phyloP scores from a whole-genome alignment of 30 jellyfish, hydroid and myxozoan species.

The Calvadosia cruxmelitensis region DNA sequence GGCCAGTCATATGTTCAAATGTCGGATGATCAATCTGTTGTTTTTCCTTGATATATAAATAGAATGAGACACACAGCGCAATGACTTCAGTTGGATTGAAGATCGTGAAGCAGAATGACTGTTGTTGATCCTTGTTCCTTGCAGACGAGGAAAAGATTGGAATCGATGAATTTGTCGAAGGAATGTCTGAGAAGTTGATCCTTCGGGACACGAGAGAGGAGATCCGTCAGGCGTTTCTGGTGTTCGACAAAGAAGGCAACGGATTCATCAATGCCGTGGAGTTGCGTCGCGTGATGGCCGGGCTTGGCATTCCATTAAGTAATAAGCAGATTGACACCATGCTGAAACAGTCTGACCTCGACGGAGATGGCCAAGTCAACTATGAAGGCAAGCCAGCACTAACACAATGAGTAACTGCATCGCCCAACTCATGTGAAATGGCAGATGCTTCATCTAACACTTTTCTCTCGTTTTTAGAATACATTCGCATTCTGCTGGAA shows the following conservation, averaged over 20 bases:
- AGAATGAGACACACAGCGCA: no score
- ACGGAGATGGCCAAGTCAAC: slow-evolving; percentile 87
- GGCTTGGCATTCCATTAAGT: slow-evolving; percentile 63
- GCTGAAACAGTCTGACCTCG: slow-evolving; percentile 84
- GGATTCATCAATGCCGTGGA: slow-evolving; percentile 86
- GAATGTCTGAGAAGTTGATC: not conserved
- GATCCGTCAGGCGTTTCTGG: slow-evolving; percentile 77
- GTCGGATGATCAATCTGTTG: no score
- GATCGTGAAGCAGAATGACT: no score
- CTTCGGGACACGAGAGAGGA: slow-evolving; percentile 62
- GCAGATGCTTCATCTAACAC: not conserved
- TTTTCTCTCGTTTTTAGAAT: no score
- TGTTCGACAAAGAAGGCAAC: slow-evolving; percentile 83
- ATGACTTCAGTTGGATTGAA: no score
- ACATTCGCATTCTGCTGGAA: not conserved
- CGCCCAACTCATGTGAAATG: not conserved
- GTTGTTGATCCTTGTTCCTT: no score
- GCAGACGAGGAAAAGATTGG: not conserved
- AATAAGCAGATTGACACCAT: slow-evolving; percentile 85
- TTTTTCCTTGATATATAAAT: no score
- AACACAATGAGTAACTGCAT: no score
- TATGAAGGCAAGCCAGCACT: slow-evolving; percentile 81
- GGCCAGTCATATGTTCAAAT: no score
- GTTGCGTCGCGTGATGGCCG: slow-evolving; percentile 72
- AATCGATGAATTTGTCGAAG: not conserved